Evolutionary conservation across 2,113 vertebrate species (phyloP).

Genomic region (Corythaeola cristata): DNA sequence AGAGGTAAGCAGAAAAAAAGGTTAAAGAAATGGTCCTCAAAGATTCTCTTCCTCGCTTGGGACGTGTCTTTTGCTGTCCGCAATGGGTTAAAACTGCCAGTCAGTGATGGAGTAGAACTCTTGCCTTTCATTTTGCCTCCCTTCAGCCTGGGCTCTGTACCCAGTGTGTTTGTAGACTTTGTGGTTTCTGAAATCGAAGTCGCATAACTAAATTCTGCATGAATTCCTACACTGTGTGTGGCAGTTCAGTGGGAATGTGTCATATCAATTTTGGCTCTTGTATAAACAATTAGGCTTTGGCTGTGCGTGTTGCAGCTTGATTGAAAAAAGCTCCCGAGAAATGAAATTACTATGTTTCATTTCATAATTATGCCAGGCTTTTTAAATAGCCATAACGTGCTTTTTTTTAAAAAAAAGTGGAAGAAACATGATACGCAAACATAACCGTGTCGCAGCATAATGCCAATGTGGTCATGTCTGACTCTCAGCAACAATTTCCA

Average conservation of each 20-base stretch:
- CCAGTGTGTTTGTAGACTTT: not conserved
- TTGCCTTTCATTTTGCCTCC: not conserved
- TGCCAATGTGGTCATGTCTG: not conserved
- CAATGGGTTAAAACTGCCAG: not conserved
- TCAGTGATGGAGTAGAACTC: not conserved
- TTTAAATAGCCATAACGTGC: not conserved
- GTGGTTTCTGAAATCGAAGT: not conserved
- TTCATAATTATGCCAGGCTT: not conserved
- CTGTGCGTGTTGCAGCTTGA: not conserved
- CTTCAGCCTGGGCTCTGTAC: not conserved
- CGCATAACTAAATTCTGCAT: not conserved
- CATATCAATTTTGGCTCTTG: not conserved
- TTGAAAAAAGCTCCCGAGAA: conserved; percentile 15
- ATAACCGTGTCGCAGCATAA: fast-evolving
- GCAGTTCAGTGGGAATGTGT: not conserved
- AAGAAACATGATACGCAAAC: not conserved
- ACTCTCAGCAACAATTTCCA: not conserved
- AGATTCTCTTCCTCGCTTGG: not conserved
- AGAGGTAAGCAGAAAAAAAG: not conserved
- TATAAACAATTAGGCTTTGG: not conserved
- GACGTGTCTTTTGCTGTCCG: not conserved
- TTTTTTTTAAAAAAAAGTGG: not conserved
- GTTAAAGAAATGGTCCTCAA: not conserved
- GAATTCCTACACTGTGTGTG: not conserved
- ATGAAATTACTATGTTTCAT: not conserved